Percentiles rank a stretch among this genome's conserved stretches.
phyloP scores from a whole-genome alignment of 2,113 vertebrate species.

The Xyrauchen texanus region DNA sequence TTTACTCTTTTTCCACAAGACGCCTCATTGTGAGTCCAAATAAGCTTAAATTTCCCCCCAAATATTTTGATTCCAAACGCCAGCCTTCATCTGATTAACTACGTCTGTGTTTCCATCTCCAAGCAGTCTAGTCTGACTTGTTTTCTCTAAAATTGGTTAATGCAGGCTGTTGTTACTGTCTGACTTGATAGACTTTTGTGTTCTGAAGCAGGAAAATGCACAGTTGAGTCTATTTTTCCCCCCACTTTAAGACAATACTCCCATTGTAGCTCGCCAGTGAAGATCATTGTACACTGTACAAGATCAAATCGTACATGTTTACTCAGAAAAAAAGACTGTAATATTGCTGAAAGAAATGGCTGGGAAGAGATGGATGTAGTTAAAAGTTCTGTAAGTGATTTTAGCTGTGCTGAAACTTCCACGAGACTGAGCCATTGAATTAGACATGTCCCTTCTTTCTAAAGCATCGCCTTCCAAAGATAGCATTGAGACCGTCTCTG shows the following conservation, averaged over 20 bases:
- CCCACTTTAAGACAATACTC: slow-evolving; percentile 42
- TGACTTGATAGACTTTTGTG: slow-evolving; percentile 36
- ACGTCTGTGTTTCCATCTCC: slow-evolving; percentile 27
- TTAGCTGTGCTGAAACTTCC: too few species aligned
- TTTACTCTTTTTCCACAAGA: neutral
- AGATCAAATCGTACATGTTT: slow-evolving; percentile 25
- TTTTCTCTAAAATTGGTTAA: slow-evolving; percentile 18
- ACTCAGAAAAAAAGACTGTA: slow-evolving; percentile 41
- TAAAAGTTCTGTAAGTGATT: too few species aligned
- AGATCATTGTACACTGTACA: slow-evolving; percentile 19
- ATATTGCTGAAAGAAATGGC: slow-evolving; percentile 40
- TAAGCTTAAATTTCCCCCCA: slow-evolving; percentile 27
- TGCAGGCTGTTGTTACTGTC: slow-evolving; percentile 31
- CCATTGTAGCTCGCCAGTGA: slow-evolving; percentile 43
- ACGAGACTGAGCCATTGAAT: too few species aligned
- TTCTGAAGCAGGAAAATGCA: slow-evolving; percentile 41
- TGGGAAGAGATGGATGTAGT: slow-evolving; percentile 33
- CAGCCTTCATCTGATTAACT: slow-evolving; percentile 34
- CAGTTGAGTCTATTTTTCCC: slow-evolving; percentile 47
- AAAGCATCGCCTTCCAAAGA: too few species aligned
- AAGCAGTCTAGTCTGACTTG: slow-evolving; percentile 23
- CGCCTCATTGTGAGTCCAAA: neutral
- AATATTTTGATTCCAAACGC: slow-evolving; percentile 39
- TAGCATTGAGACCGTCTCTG: too few species aligned
- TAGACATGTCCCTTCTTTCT: too few species aligned